Base-by-base conservation (phyloP, 2,113 vertebrate species). In the Lophius piscatorius region DNA sequence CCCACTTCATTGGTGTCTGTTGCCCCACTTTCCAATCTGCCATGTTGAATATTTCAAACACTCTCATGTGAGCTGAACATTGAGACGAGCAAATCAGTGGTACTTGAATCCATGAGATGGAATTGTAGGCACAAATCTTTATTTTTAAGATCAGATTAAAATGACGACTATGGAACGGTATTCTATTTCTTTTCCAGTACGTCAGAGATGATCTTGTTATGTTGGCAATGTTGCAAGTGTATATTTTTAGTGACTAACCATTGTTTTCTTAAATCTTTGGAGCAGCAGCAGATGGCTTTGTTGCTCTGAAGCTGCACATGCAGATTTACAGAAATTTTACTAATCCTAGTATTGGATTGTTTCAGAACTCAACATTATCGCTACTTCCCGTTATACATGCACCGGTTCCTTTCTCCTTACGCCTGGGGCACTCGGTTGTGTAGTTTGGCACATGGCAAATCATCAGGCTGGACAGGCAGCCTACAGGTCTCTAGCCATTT, bases 1-100 rank as follows among this genome's bases (percentile, higher is more conserved):
- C 45, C 50, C 52, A 9, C 50, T 78, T 76, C 55, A 77, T 86
- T 79, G 73, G 60, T 51, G 41, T 84, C 67, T 70, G 54, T 58
- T 50, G 58, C 34, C 80, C 87, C 76, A 87, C 34, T 87, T 89
- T 84, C 63, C 89, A 89, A 87, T 89, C 88, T 90, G 87, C 62
- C 59, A 21, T 51, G 12, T 44, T 91, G 36, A 89, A 91, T 90
- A 85, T 90, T 91, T 91, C 66, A 89, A 73, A 64, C 3, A 2
- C 55, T 31, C 26, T 62, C 58, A 22, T 55, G 39, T 61, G 63
- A 56, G 20, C 10, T 74, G 26, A 21, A 52, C 12, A 46, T 5
- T 41, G 44, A 70, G 35, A 45, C 41, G 16, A 61, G 41, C 33
- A 42, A 59, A 17, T 17, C 10, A 4, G 50, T 5, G 12, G 39